Conservation (phyloP, 2,888 invertebrate species). For the Euplagia quadripunctaria region DNA sequence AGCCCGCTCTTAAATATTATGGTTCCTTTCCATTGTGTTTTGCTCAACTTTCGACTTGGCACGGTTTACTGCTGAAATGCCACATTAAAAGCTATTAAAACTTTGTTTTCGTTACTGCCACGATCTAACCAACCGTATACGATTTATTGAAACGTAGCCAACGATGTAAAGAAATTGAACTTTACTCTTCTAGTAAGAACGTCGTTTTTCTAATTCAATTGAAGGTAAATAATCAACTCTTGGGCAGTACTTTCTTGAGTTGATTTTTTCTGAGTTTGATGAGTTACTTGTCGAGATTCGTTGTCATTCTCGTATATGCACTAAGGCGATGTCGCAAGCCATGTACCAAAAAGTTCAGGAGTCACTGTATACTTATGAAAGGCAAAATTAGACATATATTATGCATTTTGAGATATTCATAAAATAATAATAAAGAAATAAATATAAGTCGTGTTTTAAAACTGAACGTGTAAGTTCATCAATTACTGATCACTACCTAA, state of each 20-base stretch:
- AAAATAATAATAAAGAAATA: neutral
- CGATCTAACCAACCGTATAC: neutral
- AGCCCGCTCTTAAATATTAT: conserved; percentile 30
- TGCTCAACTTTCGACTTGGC: conserved; percentile 38
- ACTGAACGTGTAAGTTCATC: neutral
- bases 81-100: conserved; percentile 33
- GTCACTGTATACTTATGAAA: neutral
- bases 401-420: too few relatives aligned
- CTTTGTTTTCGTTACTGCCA: conserved; percentile 33
- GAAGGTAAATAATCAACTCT: neutral
- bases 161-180: neutral
- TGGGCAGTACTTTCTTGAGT: neutral
- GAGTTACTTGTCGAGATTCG: neutral
- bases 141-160: neutral
- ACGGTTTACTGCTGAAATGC: conserved; percentile 29
- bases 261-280: neutral
- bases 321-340: neutral
- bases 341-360: neutral
- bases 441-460: neutral
- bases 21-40: conserved; percentile 33
- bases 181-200: neutral
- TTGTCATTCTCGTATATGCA: too few relatives aligned
- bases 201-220: neutral
- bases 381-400: too few relatives aligned
- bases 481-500: too few relatives aligned